Conservation (phyloP, 30 jellyfish, hydroid and myxozoan genomes). For the Cassiopea xamachana region DNA sequence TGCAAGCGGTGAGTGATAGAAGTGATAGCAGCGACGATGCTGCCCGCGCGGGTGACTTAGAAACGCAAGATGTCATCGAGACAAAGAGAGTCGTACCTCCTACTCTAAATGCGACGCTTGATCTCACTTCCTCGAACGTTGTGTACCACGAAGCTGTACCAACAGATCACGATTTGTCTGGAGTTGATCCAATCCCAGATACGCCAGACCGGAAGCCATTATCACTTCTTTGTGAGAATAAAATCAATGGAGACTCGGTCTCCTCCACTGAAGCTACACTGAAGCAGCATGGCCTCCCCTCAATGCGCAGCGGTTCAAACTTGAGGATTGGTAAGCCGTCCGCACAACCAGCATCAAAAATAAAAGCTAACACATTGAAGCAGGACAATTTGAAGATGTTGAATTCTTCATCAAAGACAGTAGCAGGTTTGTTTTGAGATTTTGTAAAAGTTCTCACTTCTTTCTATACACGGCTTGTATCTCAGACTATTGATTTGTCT, state of each 20-base stretch:
- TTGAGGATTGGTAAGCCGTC: conserved; percentile 24
- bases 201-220: conserved; percentile 65
- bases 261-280: neutral
- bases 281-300: conserved; percentile 33
- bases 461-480: neutral
- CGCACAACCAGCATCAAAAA: neutral
- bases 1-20: neutral
- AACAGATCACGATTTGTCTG: conserved; percentile 21
- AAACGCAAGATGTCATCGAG: no score
- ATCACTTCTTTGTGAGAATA: conserved; percentile 45
- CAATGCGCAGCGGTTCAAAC: conserved; percentile 54
- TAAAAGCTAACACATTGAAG: neutral
- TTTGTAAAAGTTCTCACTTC: neutral
- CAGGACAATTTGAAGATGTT: conserved; percentile 10
- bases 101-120: conserved; percentile 30
- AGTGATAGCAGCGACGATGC: neutral
- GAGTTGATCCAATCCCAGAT: conserved; percentile 42
- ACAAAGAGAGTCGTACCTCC: neutral
- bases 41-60: neutral
- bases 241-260: neutral
- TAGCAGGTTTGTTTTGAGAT: neutral
- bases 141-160: neutral
- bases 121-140: neutral
- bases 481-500: no score
- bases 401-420: conserved; percentile 23